A percentile compares a stretch with the other conserved stretches of the same genome.
Conservation (phyloP, 2,797 vertebrate species). For the Glossophaga mutica region DNA sequence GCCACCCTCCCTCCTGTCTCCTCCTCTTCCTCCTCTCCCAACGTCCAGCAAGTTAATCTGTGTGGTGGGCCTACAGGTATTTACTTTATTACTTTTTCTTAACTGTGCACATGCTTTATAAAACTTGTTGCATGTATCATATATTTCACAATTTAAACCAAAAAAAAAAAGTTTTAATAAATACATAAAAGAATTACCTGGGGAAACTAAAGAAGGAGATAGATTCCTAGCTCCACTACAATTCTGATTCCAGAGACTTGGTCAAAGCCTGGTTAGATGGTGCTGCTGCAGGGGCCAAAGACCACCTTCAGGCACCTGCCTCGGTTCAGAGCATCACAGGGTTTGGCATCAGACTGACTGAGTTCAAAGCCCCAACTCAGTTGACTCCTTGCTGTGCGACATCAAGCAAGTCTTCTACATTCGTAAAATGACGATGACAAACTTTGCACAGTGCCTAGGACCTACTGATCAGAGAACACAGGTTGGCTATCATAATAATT, state of each 20-base stretch:
- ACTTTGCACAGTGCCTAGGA: background rate
- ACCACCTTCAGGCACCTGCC: background rate
- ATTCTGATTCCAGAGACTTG: background rate
- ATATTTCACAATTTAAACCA: background rate
- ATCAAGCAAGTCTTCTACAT: background rate
- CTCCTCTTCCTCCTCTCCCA: background rate
- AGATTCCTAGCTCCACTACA: background rate
- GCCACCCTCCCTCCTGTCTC: background rate
- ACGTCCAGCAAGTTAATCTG: background rate
- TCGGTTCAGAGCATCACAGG: background rate
- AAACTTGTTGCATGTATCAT: background rate
- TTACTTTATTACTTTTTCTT: background rate
- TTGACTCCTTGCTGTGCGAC: background rate
- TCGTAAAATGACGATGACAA: background rate
- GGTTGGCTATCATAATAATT: background rate
- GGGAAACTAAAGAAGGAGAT: background rate
- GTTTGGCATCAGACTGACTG: background rate
- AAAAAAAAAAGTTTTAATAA: background rate
- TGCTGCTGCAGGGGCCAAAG: background rate
- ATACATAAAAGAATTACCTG: background rate
- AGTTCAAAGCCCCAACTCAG: background rate
- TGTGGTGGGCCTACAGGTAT: background rate
- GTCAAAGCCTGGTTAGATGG: background rate
- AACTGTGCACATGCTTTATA: background rate
- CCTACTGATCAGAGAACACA: background rate